These are phyloP conservation scores for Rotaria macrura DNA, from an alignment of 2,888 invertebrate genomes.

Conservation along the genomic window DNA sequence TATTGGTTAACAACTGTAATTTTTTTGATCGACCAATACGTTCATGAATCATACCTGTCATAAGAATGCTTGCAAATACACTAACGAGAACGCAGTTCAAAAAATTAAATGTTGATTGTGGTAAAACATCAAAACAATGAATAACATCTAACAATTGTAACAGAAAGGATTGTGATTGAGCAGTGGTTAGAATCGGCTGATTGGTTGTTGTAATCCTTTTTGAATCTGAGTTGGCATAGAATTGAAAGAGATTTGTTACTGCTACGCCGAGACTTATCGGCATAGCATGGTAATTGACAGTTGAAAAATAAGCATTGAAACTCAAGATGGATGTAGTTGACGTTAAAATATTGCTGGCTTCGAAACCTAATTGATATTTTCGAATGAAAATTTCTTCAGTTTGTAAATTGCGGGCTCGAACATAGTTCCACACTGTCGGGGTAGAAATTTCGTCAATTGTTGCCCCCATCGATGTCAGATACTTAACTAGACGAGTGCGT, in stretches of 20 bases:
- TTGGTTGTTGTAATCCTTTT: neutral
- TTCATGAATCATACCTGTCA: no score
- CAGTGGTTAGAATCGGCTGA: neutral
- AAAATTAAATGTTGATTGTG: constrained; percentile 28
- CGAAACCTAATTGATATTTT: neutral
- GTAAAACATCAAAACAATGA: constrained; percentile 29
- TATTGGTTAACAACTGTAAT: no score
- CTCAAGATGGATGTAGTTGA: neutral
- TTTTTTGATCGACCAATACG: no score
- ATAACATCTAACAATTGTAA: neutral
- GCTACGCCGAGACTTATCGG: neutral
- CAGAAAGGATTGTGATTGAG: neutral
- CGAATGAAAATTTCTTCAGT: neutral
- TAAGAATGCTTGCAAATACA: no score
- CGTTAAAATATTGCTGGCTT: neutral
- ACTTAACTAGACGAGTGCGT: neutral
- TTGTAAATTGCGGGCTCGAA: neutral
- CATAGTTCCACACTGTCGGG: neutral
- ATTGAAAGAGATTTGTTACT: neutral
- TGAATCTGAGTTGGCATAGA: neutral
- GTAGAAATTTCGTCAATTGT: neutral
- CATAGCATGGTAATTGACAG: constrained; percentile 9
- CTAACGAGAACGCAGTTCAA: neutral
- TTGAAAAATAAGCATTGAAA: neutral
- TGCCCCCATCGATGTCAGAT: neutral